Evolutionary conservation across 1,140 invertebrate genomes (phyloP), one percentile per base, ranked within the genome.

Genomic region (Drosophila suzukii): DNA sequence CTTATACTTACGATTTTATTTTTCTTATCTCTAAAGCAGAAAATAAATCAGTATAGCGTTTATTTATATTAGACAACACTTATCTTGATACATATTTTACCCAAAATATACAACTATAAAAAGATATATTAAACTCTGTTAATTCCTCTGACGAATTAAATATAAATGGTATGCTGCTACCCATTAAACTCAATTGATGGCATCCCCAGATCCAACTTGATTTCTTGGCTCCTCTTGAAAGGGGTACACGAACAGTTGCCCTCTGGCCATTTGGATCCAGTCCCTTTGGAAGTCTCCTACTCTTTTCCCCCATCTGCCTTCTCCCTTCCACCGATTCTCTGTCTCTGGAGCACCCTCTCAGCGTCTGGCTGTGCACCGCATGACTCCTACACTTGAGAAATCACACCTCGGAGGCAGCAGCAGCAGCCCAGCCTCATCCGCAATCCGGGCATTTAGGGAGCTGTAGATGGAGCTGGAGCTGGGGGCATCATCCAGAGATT

Each of bases 311-410:
- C 11, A n/a, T 15, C 13, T 6, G 17, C 50, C 12, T 27, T 38
- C 27, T n/a, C 27, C 27, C 27, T 32, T 10, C 12, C 46, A 56
- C 49, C 34, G 12, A 75, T 65, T 47, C 47, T 54, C 56, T 13
- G 62, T 15, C 61, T 68, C 38, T 68, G 67, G 61, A 74, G 79
- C 79, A 82, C 11, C 63, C 63, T 67, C 56, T 11, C 58, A 65
- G 49, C 58, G 62, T 68, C 82, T 49, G 73, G 43, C 77, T 81
- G 81, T 81, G 81, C 81, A 58, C 81, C 36, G 77, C 81, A 72
- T 85, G 81, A 85, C 77, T 85, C 81, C 81, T 85, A 85, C 81
- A 85, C 81, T 85, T 85, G 77, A 85, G 77, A 85, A 81, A 85
- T 85, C 81, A 85, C 81, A 85, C 81, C 81, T 85, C 81, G 81